Base-by-base conservation (phyloP, 2,113 vertebrate genomes). In the Syrmaticus mikado region DNA sequence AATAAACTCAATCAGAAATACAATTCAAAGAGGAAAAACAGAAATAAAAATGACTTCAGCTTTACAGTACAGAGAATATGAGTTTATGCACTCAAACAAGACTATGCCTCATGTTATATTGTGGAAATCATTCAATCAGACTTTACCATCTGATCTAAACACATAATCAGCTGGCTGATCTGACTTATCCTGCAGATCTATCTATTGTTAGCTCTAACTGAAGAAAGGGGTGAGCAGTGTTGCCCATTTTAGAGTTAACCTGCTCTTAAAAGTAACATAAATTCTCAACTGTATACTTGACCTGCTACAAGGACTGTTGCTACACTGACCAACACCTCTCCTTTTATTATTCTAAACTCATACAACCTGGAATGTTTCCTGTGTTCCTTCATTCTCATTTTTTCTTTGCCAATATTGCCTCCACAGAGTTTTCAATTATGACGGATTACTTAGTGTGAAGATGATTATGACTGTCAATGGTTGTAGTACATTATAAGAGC, bases 291-390 rank as follows among this genome's bases (percentile, higher is more conserved):
- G 8, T 14, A 40, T 50, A 57, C 12, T 48, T 3, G 2, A 65
- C 38, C 27, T 40, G 3, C 77, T 78, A 36, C 57, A 64, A 34
- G 13, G 48, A 55, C 8, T 6, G 4, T 32, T 57, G 30, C 15
- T 45, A 4, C 14, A 9, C 68, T 43, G 28, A n/a, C 8, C 0
- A 1, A 36, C 28, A 27, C 2, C 7, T 48, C 7, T 74, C 13
- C 21, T 78, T 71, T 66, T 30, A 1, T 62, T 18, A 11, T 48
- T 18, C 11, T 53, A 40, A 41, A 32, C 11, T 57, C 11, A 27
- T 25, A 22, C 10, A 61, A 58, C 8, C 14, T 0, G 1, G 48
- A 81, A 19, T 16, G 43, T 83, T 76, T 58, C 50, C 19, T 24
- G 10, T 3, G 50, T 22, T 25, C 16, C 15, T 72, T 52, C 55